A percentile compares a stretch with the other conserved stretches of the same genome.
Conservation (phyloP, 2,888 invertebrate species). For the Phyto melanocephala region DNA sequence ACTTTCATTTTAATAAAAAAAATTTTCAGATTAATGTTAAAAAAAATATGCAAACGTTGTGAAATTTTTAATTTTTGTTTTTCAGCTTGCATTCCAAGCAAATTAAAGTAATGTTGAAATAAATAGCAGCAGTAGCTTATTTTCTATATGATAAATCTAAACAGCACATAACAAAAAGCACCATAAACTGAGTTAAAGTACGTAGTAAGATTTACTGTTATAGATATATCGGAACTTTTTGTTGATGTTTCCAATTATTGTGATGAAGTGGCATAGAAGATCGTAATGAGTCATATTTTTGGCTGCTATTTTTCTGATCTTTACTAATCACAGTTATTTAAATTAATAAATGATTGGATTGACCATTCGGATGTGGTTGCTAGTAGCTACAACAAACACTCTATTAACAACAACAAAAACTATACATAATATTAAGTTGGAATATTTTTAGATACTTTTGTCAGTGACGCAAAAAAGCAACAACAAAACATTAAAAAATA, state of each 20-base stretch:
- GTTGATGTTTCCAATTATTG: too few relatives aligned
- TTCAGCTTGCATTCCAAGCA: neutral
- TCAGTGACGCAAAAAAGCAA: neutral
- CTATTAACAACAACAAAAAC: neutral
- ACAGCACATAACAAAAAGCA: too few relatives aligned
- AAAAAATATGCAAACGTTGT: neutral
- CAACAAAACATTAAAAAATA: neutral
- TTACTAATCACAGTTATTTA: neutral
- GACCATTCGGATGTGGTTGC: constrained; percentile 19
- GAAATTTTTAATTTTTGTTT: neutral
- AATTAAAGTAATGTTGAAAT: neutral
- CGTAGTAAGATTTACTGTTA: too few relatives aligned
- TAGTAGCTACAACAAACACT: neutral
- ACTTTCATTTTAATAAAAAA: constrained; percentile 49
- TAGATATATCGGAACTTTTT: too few relatives aligned
- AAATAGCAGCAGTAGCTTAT: too few relatives aligned
- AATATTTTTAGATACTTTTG: neutral
- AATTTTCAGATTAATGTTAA: constrained; percentile 28
- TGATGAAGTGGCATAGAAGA: too few relatives aligned
- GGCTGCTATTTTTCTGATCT: neutral
- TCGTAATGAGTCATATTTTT: too few relatives aligned
- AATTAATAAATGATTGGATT: neutral
- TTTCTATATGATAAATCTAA: too few relatives aligned
- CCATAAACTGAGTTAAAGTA: too few relatives aligned
- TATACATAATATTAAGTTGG: neutral